Percentiles rank a stretch among this genome's conserved stretches.
Evolutionary conservation across 2,888 invertebrate species (phyloP).

Genomic region (Drosophila trichaetosa): DNA sequence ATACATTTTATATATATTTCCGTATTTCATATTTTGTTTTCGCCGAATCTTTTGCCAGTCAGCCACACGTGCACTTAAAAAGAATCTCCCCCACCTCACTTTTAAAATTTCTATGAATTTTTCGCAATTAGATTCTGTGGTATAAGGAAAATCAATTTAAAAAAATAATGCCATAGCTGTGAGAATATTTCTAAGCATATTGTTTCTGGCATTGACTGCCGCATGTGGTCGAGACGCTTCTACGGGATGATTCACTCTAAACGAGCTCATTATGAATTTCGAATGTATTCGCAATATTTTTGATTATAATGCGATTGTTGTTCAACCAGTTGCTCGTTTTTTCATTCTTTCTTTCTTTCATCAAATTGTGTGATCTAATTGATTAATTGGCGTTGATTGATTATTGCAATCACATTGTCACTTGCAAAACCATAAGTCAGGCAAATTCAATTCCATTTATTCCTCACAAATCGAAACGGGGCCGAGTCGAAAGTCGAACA

Average conservation of each 20-base stretch:
- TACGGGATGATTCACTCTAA: slow-evolving; percentile 14
- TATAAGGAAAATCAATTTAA: not conserved
- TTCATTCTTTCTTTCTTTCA: no score
- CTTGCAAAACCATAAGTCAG: slow-evolving; percentile 17
- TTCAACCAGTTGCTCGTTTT: slow-evolving; percentile 3
- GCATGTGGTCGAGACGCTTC: not conserved
- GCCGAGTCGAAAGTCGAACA: slow-evolving; percentile 9
- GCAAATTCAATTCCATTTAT: slow-evolving; percentile 26
- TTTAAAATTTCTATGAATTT: slow-evolving; percentile 15
- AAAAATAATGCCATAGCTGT: not conserved
- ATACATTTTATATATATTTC: slow-evolving; percentile 28
- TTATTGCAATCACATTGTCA: slow-evolving; percentile 22
- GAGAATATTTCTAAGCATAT: slow-evolving; percentile 6
- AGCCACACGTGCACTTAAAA: slow-evolving; percentile 2
- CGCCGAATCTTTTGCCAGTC: slow-evolving; percentile 18
- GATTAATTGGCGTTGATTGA: slow-evolving; percentile 11
- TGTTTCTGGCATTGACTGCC: slow-evolving; percentile 12
- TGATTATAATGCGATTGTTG: slow-evolving; percentile 3
- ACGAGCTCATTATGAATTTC: slow-evolving; percentile 1
- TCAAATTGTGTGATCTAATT: slow-evolving; percentile 1
- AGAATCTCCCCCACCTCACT: slow-evolving; percentile 16
- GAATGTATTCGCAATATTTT: not conserved
- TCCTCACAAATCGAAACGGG: slow-evolving; percentile 21
- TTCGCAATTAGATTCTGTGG: not conserved
- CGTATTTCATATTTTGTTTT: slow-evolving; percentile 30